phyloP scores from a whole-genome alignment of 2,797 vertebrate species.

The Chloroceryle inda region DNA sequence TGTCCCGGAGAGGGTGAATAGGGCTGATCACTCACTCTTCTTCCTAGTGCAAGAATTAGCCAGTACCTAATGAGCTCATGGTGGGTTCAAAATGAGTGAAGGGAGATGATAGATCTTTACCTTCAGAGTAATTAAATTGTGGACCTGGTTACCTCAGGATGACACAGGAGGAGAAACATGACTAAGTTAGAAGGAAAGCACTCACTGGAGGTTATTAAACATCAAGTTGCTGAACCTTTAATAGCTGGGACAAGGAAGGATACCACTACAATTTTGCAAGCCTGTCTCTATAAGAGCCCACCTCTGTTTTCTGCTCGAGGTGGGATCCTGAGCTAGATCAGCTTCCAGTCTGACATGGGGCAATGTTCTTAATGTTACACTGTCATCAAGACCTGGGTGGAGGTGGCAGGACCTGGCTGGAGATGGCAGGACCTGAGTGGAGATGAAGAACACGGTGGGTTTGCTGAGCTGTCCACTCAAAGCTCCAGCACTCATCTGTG shows the following conservation, averaged over 20 bases:
- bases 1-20: not conserved
- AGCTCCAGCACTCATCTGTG: not conserved
- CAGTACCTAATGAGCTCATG: not conserved
- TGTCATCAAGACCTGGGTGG: not conserved
- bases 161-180: not conserved
- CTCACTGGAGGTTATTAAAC: rapidly evolving
- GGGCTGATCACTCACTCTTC: not conserved
- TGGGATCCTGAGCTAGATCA: not conserved
- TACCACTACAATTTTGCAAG: rapidly evolving
- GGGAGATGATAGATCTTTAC: not conserved
- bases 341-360: rapidly evolving
- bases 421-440: not conserved
- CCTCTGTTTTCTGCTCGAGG: not conserved
- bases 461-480: not conserved
- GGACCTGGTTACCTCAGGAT: not conserved
- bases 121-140: not conserved
- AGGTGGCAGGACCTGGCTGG: no score
- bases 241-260: not conserved
- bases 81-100: not conserved
- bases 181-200: not conserved
- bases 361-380: not conserved
- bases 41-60: not conserved
- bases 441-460: rapidly evolving
- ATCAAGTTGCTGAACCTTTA: not conserved
- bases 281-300: not conserved